These are phyloP conservation scores for Peromyscus melanophrys DNA, from an alignment of 2,797 vertebrate species.

Conservation along the genomic window DNA sequence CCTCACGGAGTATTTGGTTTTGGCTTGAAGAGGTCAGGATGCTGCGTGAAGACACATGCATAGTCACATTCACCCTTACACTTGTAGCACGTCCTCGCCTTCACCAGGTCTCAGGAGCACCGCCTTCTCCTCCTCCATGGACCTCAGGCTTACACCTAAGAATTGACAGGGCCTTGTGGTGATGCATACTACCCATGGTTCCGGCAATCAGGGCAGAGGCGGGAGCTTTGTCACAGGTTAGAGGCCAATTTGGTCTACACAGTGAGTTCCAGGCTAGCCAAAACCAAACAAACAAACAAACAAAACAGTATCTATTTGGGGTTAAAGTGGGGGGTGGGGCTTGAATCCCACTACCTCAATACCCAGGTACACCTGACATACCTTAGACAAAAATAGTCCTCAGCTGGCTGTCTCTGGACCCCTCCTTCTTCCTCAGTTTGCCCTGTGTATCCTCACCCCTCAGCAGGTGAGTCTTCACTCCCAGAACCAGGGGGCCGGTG, in stretches of 20 bases:
- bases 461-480: neutral
- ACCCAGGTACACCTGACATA: neutral
- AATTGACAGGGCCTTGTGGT: neutral
- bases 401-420: neutral
- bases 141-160: rapidly evolving
- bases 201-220: neutral
- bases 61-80: neutral
- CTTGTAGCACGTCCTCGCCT: neutral
- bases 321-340: no score
- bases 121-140: neutral
- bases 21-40: neutral
- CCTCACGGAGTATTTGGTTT: neutral
- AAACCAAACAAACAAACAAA: neutral
- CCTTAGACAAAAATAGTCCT: neutral
- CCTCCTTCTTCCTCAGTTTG: no score
- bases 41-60: neutral
- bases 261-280: neutral
- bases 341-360: neutral
- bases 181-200: neutral
- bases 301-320: neutral
- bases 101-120: neutral
- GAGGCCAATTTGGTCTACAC: neutral
- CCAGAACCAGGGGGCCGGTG: neutral
- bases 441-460: neutral
- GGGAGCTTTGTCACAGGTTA: no score